These are phyloP conservation scores for Hofmannophila pseudospretella DNA, from an alignment of 2,888 invertebrate genomes.

Conservation along the genomic window DNA sequence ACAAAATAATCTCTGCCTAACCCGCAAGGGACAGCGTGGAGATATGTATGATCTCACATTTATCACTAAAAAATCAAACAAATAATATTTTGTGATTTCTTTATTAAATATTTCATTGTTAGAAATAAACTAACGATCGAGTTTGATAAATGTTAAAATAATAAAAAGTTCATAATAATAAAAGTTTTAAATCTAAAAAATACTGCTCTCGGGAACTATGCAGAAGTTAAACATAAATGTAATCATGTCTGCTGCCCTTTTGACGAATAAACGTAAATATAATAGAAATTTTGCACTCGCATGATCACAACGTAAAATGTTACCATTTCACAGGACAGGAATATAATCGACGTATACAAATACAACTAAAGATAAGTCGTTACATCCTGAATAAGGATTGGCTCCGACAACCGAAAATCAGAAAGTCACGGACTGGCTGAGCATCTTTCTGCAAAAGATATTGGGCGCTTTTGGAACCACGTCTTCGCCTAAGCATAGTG, in stretches of 20 bases:
- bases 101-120: slow-evolving; percentile 78
- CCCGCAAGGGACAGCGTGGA: no score
- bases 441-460: no score
- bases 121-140: slow-evolving; percentile 78
- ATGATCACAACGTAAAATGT: slow-evolving; percentile 77
- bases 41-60: no score
- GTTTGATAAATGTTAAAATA: slow-evolving; percentile 72
- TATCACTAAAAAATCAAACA: slow-evolving; percentile 48
- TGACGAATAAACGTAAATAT: slow-evolving; percentile 43
- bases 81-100: slow-evolving; percentile 67
- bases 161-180: slow-evolving; percentile 66
- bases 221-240: slow-evolving; percentile 59
- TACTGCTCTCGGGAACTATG: slow-evolving; percentile 73
- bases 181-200: slow-evolving; percentile 72
- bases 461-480: no score
- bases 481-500: no score
- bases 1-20: no score
- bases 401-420: neutral
- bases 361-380: slow-evolving; percentile 24
- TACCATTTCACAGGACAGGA: slow-evolving; percentile 72
- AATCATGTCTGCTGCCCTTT: slow-evolving; percentile 63
- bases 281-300: slow-evolving; percentile 72
- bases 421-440: no score
- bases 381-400: slow-evolving; percentile 17
- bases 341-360: slow-evolving; percentile 46